Conservation (phyloP, 1,140 invertebrate species). For the Aphis craccivora region DNA sequence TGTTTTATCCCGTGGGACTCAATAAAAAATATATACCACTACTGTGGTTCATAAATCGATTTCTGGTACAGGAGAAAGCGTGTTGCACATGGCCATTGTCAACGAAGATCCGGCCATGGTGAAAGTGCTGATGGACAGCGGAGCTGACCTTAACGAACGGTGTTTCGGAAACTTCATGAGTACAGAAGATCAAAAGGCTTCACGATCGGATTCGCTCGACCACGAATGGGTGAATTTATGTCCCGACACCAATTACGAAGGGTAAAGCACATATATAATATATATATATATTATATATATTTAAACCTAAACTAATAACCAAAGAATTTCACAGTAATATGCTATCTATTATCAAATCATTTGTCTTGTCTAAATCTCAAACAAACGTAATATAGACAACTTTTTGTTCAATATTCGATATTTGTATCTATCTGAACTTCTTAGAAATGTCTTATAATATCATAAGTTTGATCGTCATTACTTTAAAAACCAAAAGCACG, state of each 20-base stretch:
- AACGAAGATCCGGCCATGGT: conserved; percentile 98
- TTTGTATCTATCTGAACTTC: not conserved
- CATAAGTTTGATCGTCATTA: not conserved
- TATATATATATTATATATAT: too few species aligned
- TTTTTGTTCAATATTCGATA: not conserved
- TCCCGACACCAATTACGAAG: conserved; percentile 90
- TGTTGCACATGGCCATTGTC: conserved; percentile 95
- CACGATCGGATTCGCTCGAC: conserved; percentile 83
- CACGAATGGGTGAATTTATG: conserved; percentile 91
- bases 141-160: conserved; percentile 88
- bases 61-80: conserved; percentile 77
- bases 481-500: not conserved
- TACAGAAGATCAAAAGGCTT: conserved; percentile 95
- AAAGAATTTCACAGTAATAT: too few species aligned
- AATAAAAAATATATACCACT: not conserved
- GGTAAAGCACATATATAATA: conserved; percentile 70
- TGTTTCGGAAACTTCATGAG: conserved; percentile 96
- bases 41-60: not conserved
- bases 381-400: not conserved
- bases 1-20: not conserved
- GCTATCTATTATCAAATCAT: not conserved
- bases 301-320: not conserved
- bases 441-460: not conserved
- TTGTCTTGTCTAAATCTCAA: not conserved
- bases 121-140: conserved; percentile 91